Conservation (phyloP, 2,888 invertebrate genomes). For the Neuroscelio doddi region DNA sequence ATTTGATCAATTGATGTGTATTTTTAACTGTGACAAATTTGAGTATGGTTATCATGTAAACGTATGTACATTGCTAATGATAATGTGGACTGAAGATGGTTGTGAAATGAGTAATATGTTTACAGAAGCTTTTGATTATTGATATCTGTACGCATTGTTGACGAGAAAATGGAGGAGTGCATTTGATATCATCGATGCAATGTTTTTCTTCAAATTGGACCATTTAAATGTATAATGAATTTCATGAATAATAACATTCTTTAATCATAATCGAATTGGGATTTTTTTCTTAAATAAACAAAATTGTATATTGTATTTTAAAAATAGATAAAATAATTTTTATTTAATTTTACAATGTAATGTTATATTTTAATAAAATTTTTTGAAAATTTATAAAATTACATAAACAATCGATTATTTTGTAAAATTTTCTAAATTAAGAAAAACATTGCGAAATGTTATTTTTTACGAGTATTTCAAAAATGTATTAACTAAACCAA, state of each 20-base stretch:
- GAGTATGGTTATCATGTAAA: not conserved
- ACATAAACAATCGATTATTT: no score
- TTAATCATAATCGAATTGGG: not conserved
- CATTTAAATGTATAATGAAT: constrained; percentile 4
- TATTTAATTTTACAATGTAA: no score
- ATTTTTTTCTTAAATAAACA: not conserved
- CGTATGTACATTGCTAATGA: no score
- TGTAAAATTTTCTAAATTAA: no score
- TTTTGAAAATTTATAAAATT: no score
- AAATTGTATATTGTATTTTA: no score
- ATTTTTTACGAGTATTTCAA: no score
- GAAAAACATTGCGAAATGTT: no score
- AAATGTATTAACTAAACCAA: no score
- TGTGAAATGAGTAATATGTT: constrained; percentile 3
- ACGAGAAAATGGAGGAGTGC: constrained; percentile 1
- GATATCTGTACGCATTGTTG: not conserved
- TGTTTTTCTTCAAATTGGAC: constrained; percentile 2
- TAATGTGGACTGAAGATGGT: not conserved
- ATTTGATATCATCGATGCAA: not conserved
- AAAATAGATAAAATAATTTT: no score
- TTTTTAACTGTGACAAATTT: not conserved
- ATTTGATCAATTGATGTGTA: not conserved
- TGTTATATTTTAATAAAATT: no score
- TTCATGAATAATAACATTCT: constrained; percentile 3
- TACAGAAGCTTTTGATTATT: not conserved